Evolutionary conservation across 2,797 vertebrate species (phyloP).

Genomic region (Tangara arthus): DNA sequence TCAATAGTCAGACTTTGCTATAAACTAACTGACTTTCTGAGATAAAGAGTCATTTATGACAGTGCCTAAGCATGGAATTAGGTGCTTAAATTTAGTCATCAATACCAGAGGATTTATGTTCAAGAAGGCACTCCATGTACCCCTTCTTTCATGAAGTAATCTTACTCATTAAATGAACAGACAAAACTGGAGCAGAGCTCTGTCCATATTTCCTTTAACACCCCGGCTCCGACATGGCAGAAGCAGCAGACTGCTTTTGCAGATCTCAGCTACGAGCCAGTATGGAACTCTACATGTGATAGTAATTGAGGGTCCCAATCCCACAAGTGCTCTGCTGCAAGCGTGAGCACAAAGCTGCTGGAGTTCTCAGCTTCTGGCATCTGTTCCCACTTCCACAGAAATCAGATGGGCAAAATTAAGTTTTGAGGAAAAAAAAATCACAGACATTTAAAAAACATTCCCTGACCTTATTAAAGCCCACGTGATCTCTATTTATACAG

Average conservation of each 20-base stretch:
- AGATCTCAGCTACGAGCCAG: constrained; percentile 34
- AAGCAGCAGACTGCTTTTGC: constrained; percentile 42
- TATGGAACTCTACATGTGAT: constrained; percentile 42
- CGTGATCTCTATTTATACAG: constrained; percentile 65
- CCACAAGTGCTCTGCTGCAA: constrained; percentile 26
- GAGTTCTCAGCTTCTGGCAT: constrained; percentile 62
- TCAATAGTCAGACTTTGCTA: background rate
- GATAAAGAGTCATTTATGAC: background rate
- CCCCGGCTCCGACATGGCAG: background rate
- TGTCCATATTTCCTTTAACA: background rate
- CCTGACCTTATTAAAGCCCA: constrained; percentile 68
- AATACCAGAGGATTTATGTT: background rate
- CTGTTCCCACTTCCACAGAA: constrained; percentile 67
- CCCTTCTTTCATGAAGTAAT: constrained; percentile 2
- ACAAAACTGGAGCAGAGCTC: background rate
- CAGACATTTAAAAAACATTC: constrained; percentile 67
- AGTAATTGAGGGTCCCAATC: constrained; percentile 64
- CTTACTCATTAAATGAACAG: background rate
- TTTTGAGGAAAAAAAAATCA: constrained; percentile 43
- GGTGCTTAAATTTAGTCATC: background rate
- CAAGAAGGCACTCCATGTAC: background rate
- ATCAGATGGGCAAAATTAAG: constrained; percentile 69
- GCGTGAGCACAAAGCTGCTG: constrained; percentile 49
- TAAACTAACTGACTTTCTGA: background rate
- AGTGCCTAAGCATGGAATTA: background rate